Conservation (phyloP, 2,888 invertebrate genomes). For the Rhagophthalmus giganteus region DNA sequence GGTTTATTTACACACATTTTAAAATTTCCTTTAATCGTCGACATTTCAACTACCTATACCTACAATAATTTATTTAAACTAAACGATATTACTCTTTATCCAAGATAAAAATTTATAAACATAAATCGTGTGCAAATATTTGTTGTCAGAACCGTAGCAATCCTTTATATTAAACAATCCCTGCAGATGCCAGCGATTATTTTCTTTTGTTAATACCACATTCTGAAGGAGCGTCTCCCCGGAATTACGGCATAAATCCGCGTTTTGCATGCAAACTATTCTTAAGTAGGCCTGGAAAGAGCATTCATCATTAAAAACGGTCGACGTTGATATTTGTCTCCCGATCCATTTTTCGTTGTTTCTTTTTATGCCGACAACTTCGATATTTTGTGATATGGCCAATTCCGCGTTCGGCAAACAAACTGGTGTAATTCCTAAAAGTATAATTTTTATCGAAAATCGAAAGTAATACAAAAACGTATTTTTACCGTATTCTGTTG, state of each 20-base stretch:
- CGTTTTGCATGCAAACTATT: conserved; percentile 12
- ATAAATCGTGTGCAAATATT: conserved; percentile 11
- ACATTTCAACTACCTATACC: no score
- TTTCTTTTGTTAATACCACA: not conserved
- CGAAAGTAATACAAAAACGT: not conserved
- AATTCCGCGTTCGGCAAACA: conserved; percentile 9
- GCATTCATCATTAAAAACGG: conserved; percentile 7
- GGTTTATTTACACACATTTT: no score
- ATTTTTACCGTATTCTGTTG: not conserved
- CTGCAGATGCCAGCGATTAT: conserved; percentile 10
- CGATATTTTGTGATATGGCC: conserved; percentile 1
- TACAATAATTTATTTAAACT: not conserved
- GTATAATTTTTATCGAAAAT: no score
- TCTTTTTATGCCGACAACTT: conserved; percentile 4
- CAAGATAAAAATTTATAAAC: conserved; percentile 20
- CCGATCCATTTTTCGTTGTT: not conserved
- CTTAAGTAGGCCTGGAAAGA: not conserved
- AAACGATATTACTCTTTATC: conserved; percentile 21
- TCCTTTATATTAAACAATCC: conserved; percentile 12
- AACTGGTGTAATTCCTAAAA: conserved; percentile 7
- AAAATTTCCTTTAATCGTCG: no score
- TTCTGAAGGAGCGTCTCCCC: conserved; percentile 1
- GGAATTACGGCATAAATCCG: not conserved
- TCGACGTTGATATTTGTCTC: not conserved
- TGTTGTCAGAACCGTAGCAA: not conserved